phyloP scores from a whole-genome alignment of 35 echinoderm and acorn worm genomes.

The Hemicentrotus pulcherrimus region DNA sequence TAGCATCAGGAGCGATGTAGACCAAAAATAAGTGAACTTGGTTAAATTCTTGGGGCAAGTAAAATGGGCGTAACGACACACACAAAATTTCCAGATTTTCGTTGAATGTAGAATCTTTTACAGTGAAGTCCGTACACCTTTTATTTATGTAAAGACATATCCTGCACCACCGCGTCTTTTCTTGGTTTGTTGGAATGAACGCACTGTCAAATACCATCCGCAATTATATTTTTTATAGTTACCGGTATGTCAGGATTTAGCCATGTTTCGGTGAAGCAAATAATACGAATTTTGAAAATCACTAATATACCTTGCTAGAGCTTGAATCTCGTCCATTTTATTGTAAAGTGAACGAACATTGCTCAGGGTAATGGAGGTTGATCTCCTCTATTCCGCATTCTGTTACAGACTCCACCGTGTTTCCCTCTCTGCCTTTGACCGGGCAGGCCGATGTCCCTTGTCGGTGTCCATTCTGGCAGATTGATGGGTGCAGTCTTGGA shows the following conservation, averaged over 20 bases:
- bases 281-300: neutral
- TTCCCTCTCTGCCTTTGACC: neutral
- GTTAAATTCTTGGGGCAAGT: too few species aligned
- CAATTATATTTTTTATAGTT: neutral
- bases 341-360: conserved; percentile 7
- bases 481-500: neutral
- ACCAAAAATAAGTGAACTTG: too few species aligned
- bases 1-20: too few species aligned
- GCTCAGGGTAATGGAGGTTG: neutral
- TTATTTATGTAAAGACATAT: neutral
- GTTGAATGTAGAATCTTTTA: neutral
- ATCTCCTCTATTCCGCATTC: neutral
- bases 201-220: neutral
- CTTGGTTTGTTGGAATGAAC: neutral
- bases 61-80: too few species aligned
- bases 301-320: neutral
- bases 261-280: neutral
- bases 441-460: neutral
- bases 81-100: too few species aligned
- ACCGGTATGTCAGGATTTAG: neutral
- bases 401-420: neutral
- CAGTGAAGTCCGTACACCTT: neutral
- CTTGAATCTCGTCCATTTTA: neutral
- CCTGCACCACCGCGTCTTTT: neutral
- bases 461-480: neutral